Conservation (phyloP, 2,797 vertebrate genomes). For the Oophaga sylvatica region DNA sequence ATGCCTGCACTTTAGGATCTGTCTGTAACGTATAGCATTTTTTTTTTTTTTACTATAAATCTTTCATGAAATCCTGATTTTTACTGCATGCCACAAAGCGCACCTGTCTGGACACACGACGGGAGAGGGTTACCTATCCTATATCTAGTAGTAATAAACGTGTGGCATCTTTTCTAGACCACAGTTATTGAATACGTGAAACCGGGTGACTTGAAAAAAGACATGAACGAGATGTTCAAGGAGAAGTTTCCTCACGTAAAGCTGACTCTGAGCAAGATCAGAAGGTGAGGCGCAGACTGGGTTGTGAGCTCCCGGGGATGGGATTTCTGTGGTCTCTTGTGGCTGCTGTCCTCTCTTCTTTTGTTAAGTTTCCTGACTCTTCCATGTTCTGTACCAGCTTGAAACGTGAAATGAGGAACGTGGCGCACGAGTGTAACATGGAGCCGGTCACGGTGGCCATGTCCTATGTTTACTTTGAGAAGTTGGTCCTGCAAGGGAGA, state of each 20-base stretch:
- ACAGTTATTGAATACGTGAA: slow-evolving; percentile 97
- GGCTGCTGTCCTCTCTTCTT: too few species aligned
- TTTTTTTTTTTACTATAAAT: too few species aligned
- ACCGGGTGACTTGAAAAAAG: slow-evolving; percentile 95
- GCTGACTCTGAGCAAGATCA: slow-evolving; percentile 94
- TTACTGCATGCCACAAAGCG: background rate
- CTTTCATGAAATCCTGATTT: too few species aligned
- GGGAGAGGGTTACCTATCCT: background rate
- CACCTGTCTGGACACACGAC: background rate
- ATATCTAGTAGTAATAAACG: background rate
- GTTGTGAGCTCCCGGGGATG: background rate
- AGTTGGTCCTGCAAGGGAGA: slow-evolving; percentile 93
- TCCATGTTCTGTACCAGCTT: slow-evolving; percentile 73
- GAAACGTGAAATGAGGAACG: slow-evolving; percentile 92
- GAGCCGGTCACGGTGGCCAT: slow-evolving; percentile 93
- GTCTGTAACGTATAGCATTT: too few species aligned
- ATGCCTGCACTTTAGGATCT: too few species aligned
- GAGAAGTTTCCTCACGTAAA: slow-evolving; percentile 97
- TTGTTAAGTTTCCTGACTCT: background rate
- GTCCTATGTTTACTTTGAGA: slow-evolving; percentile 98
- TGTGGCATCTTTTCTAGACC: slow-evolving; percentile 77
- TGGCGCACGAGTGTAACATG: slow-evolving; percentile 88
- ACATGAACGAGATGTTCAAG: slow-evolving; percentile 97
- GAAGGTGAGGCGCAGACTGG: slow-evolving; percentile 80
- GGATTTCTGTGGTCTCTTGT: background rate